These are phyloP conservation scores for Camelus bactrianus DNA, from an alignment of 2,113 vertebrate genomes.

Conservation along the genomic window DNA sequence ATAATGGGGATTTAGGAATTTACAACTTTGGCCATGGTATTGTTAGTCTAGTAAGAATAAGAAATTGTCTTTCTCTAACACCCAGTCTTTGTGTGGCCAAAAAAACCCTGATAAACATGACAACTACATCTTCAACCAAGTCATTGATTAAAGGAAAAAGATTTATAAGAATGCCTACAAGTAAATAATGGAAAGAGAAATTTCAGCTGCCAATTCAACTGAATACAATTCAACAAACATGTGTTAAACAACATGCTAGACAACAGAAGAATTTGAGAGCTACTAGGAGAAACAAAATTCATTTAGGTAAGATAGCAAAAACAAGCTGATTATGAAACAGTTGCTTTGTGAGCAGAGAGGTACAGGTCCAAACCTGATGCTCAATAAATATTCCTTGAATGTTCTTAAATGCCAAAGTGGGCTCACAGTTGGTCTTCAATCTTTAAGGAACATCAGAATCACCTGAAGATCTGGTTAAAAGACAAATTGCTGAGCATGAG, in stretches of 20 bases:
- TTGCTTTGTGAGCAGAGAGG: neutral
- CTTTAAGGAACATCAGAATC: neutral
- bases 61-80: neutral
- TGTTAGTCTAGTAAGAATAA: neutral
- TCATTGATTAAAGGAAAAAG: neutral
- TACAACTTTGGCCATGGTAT: neutral
- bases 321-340: neutral
- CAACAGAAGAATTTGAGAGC: neutral
- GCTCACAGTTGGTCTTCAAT: neutral
- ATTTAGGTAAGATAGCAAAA: neutral
- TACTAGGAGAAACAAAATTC: neutral
- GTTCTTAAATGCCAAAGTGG: neutral
- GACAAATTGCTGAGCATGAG: neutral
- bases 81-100: neutral
- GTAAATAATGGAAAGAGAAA: neutral
- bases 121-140: neutral
- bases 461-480: neutral
- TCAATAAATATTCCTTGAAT: conserved; percentile 14
- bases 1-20: conserved; percentile 1
- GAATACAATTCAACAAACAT: neutral
- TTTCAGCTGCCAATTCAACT: neutral
- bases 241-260: neutral
- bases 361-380: neutral
- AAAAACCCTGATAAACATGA: neutral
- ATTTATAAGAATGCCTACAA: neutral